Percentiles rank a stretch among this genome's conserved stretches.
phyloP scores from a whole-genome alignment of 2,888 invertebrate species.

The Hedychridium roseum region DNA sequence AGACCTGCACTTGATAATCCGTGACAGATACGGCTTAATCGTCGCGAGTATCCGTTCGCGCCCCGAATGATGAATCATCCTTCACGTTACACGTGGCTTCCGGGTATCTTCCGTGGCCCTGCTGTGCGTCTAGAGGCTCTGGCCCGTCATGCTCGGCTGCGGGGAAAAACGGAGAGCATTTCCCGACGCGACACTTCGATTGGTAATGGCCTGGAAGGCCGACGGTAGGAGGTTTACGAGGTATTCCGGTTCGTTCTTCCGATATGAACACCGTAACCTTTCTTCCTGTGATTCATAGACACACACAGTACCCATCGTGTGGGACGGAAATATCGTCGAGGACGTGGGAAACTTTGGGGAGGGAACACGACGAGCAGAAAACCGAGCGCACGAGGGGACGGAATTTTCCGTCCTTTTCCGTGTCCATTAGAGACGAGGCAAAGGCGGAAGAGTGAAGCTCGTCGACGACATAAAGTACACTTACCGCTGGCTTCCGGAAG shows the following conservation, averaged over 20 bases:
- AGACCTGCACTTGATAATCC: not conserved
- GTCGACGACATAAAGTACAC: not conserved
- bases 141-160: no score
- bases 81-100: not conserved
- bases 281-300: conserved; percentile 32
- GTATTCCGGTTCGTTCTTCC: conserved; percentile 9
- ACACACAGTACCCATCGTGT: no score
- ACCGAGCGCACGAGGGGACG: conserved; percentile 5
- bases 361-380: no score
- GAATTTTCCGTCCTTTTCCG: not conserved
- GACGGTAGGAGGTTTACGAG: conserved; percentile 37
- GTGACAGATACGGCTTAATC: conserved; percentile 24
- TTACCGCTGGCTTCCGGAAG: no score
- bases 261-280: conserved; percentile 15
- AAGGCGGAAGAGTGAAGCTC: not conserved
- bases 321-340: no score
- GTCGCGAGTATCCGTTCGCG: conserved; percentile 12
- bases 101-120: conserved; percentile 9
- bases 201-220: conserved; percentile 47
- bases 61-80: conserved; percentile 29
- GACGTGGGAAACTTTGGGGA: no score
- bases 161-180: conserved; percentile 29
- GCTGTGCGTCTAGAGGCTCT: not conserved
- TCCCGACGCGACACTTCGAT: conserved; percentile 42
- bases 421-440: not conserved